Conservation (phyloP, 2,113 vertebrate species). For the Spilogale gracilis region DNA sequence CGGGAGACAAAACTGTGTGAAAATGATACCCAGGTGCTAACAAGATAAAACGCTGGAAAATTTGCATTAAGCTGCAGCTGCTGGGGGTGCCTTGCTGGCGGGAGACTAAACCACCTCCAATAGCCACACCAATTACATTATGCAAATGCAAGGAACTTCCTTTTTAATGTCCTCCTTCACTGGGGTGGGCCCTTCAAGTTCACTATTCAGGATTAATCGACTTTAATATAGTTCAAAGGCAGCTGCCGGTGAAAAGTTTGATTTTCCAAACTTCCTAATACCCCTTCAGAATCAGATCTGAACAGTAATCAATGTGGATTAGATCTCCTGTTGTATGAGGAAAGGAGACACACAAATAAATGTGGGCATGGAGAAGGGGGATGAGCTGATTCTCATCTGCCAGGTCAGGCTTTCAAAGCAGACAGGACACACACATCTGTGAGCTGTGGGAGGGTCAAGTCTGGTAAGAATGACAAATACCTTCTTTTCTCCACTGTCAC, state of each 20-base stretch:
- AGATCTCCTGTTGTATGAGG: neutral
- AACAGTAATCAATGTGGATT: neutral
- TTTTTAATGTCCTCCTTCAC: neutral
- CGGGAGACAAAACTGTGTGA: conserved; percentile 1
- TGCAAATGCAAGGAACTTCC: conserved; percentile 46
- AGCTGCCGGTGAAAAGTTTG: conserved; percentile 27
- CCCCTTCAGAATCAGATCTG: neutral
- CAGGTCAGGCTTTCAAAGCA: conserved; percentile 28
- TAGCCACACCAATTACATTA: neutral
- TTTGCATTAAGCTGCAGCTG: conserved; percentile 51
- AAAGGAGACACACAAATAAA: neutral
- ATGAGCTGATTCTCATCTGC: neutral
- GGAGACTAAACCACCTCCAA: neutral
- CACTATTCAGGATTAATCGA: conserved; percentile 24
- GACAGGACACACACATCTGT: neutral
- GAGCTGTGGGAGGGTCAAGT: neutral
- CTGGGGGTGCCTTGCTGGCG: neutral
- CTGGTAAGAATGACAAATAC: conserved; percentile 84
- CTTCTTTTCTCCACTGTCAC: conserved; percentile 92
- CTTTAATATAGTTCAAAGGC: conserved; percentile 51
- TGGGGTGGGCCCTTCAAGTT: neutral
- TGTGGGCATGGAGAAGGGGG: fast-evolving
- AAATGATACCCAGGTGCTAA: conserved; percentile 65
- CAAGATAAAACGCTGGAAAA: conserved; percentile 34
- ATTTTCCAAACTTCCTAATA: conserved; percentile 44